phyloP scores from a whole-genome alignment of 2,888 invertebrate genomes.

The Neelides folsomi region DNA sequence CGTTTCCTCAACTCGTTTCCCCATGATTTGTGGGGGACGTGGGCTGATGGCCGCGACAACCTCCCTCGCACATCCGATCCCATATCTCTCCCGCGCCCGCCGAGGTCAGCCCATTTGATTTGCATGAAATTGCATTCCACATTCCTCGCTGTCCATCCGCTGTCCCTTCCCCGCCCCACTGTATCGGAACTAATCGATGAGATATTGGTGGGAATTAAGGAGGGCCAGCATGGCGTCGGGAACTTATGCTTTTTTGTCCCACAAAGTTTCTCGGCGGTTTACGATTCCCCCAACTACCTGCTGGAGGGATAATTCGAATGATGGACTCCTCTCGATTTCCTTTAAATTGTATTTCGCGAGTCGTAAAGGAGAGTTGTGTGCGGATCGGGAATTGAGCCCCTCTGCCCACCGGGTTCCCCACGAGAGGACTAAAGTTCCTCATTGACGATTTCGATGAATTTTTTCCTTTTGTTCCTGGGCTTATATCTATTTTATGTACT shows the following conservation, averaged over 20 bases:
- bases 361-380: slow-evolving; percentile 21
- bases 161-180: slow-evolving; percentile 11
- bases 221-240: slow-evolving; percentile 27
- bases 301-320: background rate
- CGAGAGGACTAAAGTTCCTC: slow-evolving; percentile 22
- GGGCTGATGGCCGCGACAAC: background rate
- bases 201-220: slow-evolving; percentile 33
- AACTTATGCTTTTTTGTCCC: background rate
- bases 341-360: slow-evolving; percentile 27
- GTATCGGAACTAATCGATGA: slow-evolving; percentile 34
- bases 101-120: slow-evolving; percentile 19
- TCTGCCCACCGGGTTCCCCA: slow-evolving; percentile 6
- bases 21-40: slow-evolving; percentile 30
- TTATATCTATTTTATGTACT: slow-evolving; percentile 25
- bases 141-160: slow-evolving; percentile 19
- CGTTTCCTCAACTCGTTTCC: slow-evolving; percentile 23
- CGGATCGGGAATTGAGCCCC: slow-evolving; percentile 10
- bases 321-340: background rate
- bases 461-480: slow-evolving; percentile 12
- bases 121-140: slow-evolving; percentile 33
- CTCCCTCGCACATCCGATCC: background rate
- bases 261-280: background rate
- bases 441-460: slow-evolving; percentile 31
- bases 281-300: too few relatives aligned
- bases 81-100: slow-evolving; percentile 7